Evolutionary conservation across 2,888 invertebrate species (phyloP).

Genomic region (Timandra comae): DNA sequence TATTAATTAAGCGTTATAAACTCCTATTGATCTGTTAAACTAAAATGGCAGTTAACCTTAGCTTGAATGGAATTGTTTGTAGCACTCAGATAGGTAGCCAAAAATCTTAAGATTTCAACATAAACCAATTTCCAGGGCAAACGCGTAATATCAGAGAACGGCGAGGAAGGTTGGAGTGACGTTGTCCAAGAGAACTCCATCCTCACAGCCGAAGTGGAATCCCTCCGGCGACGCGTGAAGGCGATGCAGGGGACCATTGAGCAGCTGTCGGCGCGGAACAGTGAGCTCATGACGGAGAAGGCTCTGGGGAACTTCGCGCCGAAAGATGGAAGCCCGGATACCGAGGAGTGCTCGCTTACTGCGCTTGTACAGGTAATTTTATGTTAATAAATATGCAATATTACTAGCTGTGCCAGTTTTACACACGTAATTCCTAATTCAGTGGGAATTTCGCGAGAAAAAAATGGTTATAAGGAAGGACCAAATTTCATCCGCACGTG

Average conservation of each 20-base stretch:
- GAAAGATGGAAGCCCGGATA: constrained; percentile 53
- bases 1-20: no score
- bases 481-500: no score
- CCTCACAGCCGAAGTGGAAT: constrained; percentile 91
- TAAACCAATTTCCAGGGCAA: constrained; percentile 87
- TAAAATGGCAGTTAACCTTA: no score
- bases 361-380: constrained; percentile 71
- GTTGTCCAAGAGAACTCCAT: constrained; percentile 97
- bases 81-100: no score
- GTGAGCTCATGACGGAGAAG: constrained; percentile 87
- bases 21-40: no score
- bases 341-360: constrained; percentile 60
- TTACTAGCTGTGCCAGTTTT: background rate
- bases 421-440: no score
- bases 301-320: constrained; percentile 80
- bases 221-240: constrained; percentile 91
- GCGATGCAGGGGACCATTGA: constrained; percentile 97
- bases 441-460: no score
- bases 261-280: constrained; percentile 87
- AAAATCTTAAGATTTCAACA: no score
- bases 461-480: no score
- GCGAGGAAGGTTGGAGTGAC: constrained; percentile 92
- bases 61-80: no score
- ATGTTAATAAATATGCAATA: background rate
- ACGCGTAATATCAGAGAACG: constrained; percentile 90